These are phyloP conservation scores for Cephus cinctus DNA, from an alignment of 1,140 invertebrate genomes.

Conservation along the genomic window DNA sequence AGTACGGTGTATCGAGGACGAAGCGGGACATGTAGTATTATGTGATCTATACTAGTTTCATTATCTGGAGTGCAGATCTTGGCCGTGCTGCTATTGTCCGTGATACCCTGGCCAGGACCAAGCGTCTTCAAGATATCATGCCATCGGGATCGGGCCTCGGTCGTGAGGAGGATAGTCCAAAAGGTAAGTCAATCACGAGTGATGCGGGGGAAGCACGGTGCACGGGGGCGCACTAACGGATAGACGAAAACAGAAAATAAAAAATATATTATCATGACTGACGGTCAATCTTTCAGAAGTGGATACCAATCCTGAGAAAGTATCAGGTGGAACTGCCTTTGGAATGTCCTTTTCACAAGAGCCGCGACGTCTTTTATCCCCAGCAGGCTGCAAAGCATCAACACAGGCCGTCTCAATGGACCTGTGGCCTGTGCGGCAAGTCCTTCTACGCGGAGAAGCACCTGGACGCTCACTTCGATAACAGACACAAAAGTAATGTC, in stretches of 20 bases:
- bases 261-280: background rate
- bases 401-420: slow-evolving; percentile 83
- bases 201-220: background rate
- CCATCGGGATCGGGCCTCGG: slow-evolving; percentile 82
- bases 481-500: slow-evolving; percentile 80
- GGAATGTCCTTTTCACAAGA: slow-evolving; percentile 86
- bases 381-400: slow-evolving; percentile 81
- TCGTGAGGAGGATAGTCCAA: slow-evolving; percentile 84
- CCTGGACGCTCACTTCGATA: slow-evolving; percentile 88
- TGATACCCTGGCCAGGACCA: slow-evolving; percentile 85
- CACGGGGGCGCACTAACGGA: no score
- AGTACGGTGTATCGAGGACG: no score
- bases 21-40: background rate
- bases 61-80: slow-evolving; percentile 61
- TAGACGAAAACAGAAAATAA: no score
- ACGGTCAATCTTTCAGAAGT: slow-evolving; percentile 63
- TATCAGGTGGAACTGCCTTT: slow-evolving; percentile 78
- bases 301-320: slow-evolving; percentile 83
- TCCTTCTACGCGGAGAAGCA: slow-evolving; percentile 87
- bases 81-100: slow-evolving; percentile 73
- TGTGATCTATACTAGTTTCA: background rate
- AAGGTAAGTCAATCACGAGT: slow-evolving; percentile 56
- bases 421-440: slow-evolving; percentile 89
- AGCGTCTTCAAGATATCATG: slow-evolving; percentile 83
- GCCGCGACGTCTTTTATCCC: slow-evolving; percentile 81